phyloP scores from a whole-genome alignment of 2,113 vertebrate genomes.

The Phoenicopterus ruber region DNA sequence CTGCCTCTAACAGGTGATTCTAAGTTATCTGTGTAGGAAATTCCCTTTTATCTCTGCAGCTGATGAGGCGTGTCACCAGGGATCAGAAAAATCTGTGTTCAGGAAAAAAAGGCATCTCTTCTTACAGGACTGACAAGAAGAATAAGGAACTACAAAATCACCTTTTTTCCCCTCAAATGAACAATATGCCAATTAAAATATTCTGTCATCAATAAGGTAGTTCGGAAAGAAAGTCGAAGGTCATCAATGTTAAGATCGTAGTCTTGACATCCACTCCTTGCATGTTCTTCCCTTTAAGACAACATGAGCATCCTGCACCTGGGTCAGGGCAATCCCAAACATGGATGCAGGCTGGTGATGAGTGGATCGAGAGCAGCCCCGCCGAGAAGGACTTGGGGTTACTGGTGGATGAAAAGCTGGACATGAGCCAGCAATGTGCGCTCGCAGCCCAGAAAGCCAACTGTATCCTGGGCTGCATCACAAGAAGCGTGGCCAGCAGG shows the following conservation, averaged over 20 bases:
- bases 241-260: neutral
- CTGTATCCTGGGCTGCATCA: too few species aligned
- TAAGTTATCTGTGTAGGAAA: neutral
- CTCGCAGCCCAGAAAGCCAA: too few species aligned
- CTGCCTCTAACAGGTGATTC: neutral
- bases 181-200: neutral
- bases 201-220: neutral
- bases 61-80: neutral
- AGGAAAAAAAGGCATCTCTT: neutral
- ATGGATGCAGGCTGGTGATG: too few species aligned
- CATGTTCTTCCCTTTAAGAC: neutral
- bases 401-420: too few species aligned
- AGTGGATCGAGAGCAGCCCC: too few species aligned
- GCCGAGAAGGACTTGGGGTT: too few species aligned
- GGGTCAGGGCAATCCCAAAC: too few species aligned
- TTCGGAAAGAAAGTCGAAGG: neutral
- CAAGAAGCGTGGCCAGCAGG: too few species aligned
- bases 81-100: neutral
- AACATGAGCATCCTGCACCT: neutral
- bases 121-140: neutral
- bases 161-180: neutral
- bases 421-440: too few species aligned
- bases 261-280: neutral
- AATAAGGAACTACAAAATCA: neutral
- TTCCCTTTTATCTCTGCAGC: neutral